Conservation (phyloP, 2,113 vertebrate genomes). For the Oryctolagus cuniculus region DNA sequence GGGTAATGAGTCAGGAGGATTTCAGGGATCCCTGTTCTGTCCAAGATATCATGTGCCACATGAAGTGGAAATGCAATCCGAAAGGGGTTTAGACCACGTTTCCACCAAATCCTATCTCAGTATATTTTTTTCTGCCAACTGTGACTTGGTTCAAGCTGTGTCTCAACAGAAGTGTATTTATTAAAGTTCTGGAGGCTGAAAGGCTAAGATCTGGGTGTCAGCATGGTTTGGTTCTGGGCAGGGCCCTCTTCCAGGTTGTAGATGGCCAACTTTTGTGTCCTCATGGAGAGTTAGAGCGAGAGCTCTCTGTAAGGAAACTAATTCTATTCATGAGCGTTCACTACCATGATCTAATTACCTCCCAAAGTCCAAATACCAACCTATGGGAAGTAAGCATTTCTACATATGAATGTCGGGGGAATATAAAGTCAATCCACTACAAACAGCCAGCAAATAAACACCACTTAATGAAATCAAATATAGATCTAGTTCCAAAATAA, state of each 20-base stretch:
- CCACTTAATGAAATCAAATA: conserved; percentile 18
- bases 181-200: neutral
- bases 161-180: neutral
- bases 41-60: neutral
- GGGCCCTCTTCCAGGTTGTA: no score
- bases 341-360: neutral
- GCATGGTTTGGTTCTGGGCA: neutral
- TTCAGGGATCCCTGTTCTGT: neutral
- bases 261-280: neutral
- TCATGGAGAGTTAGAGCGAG: neutral
- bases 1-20: neutral
- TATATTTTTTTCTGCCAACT: neutral
- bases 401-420: neutral
- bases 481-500: conserved; percentile 25
- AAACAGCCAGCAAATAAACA: neutral
- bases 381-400: neutral
- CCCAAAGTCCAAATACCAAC: neutral
- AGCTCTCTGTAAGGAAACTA: neutral
- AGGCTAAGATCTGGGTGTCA: neutral
- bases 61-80: neutral
- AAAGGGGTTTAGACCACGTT: neutral
- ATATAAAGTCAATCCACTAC: neutral
- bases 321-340: neutral
- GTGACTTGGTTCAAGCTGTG: neutral
- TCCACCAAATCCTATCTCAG: neutral